A percentile compares a stretch with the other conserved stretches of the same genome.
These are phyloP conservation scores for Callocephalon fimbriatum DNA, from an alignment of 2,113 vertebrate genomes.

Conservation along the genomic window DNA sequence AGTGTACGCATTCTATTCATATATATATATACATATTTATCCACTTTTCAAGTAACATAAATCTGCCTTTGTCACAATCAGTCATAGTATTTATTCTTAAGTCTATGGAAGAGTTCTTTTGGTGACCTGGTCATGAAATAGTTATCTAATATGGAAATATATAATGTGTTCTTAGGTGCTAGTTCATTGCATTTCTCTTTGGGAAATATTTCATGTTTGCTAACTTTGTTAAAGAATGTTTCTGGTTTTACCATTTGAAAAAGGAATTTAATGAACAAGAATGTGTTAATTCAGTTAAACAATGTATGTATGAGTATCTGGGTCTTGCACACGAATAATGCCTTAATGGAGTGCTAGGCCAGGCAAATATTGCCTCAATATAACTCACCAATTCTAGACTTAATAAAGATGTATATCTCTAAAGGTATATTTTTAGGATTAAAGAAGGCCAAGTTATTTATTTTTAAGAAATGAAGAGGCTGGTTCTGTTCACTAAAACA, in stretches of 20 bases:
- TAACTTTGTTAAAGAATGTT: neutral
- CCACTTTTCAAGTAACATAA: neutral
- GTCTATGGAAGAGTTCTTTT: neutral
- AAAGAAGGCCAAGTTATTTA: neutral
- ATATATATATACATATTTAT: neutral
- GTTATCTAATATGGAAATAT: neutral
- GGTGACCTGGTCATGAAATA: neutral
- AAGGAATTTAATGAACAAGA: neutral
- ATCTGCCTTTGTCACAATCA: neutral
- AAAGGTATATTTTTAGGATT: constrained; percentile 42
- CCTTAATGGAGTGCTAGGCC: constrained; percentile 7
- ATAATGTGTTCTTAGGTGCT: neutral
- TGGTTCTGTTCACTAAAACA: neutral
- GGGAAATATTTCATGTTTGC: neutral
- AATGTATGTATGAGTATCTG: neutral
- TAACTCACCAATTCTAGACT: neutral
- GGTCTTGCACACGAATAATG: neutral
- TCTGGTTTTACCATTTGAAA: neutral
- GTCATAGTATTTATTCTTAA: neutral
- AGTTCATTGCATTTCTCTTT: neutral
- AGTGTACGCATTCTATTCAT: neutral
- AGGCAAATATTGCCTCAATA: neutral
- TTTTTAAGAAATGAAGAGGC: neutral
- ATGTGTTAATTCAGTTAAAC: neutral
- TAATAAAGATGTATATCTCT: neutral